Conservation (phyloP, 2,888 invertebrate genomes). For the Drosophila suboccidentalis region DNA sequence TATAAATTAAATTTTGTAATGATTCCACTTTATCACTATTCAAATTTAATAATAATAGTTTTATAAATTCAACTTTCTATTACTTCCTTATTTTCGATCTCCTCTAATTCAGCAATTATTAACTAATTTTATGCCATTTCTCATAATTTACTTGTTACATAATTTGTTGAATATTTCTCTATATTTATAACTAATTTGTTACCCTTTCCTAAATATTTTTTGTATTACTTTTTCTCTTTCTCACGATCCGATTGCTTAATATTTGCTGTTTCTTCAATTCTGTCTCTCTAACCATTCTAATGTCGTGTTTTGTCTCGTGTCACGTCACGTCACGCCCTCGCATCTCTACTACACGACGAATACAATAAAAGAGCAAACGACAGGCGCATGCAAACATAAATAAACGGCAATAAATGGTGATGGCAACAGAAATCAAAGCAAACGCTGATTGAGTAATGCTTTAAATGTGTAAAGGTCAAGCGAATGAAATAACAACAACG, state of each 20-base stretch:
- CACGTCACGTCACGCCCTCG: constrained; percentile 25
- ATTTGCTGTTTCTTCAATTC: background rate
- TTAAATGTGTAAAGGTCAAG: constrained; percentile 77
- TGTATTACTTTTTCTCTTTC: background rate
- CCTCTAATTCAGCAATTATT: background rate
- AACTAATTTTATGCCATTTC: background rate
- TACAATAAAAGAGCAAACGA: constrained; percentile 36
- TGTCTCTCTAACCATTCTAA: background rate
- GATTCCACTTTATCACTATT: too few relatives aligned
- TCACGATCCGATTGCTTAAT: background rate
- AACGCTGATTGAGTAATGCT: constrained; percentile 73
- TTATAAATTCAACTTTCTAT: too few relatives aligned
- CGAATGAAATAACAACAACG: constrained; percentile 38
- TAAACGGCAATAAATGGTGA: constrained; percentile 69
- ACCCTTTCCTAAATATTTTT: background rate
- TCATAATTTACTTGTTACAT: too few relatives aligned
- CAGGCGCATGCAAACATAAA: constrained; percentile 59
- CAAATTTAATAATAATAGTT: too few relatives aligned
- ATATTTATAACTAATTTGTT: background rate
- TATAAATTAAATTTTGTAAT: too few relatives aligned
- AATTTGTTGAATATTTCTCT: too few relatives aligned
- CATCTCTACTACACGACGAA: constrained; percentile 44
- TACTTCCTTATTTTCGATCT: too few relatives aligned
- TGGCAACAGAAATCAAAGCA: constrained; percentile 64
- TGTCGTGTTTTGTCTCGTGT: constrained; percentile 7